Evolutionary conservation across 2,888 invertebrate genomes (phyloP).

Genomic region (Xestia c-nigrum): DNA sequence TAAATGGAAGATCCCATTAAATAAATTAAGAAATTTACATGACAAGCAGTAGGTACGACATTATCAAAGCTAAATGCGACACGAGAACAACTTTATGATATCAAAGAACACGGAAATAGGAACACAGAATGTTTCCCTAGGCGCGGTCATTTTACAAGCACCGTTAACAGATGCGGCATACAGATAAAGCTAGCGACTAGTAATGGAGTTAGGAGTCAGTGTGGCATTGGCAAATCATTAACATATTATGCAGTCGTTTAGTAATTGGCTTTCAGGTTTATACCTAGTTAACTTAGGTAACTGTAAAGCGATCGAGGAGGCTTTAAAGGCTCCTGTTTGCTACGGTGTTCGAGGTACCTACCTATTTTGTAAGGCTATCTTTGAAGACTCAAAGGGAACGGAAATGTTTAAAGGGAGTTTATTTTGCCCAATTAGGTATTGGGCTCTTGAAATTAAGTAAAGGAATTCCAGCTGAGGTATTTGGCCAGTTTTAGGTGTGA

Average conservation of each 20-base stretch:
- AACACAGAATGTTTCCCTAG: constrained; percentile 53
- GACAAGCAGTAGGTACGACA: neutral
- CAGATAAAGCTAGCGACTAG: constrained; percentile 54
- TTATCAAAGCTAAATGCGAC: constrained; percentile 21
- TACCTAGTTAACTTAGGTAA: constrained; percentile 36
- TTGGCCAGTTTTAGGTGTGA: too few species aligned
- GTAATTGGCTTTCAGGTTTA: constrained; percentile 61
- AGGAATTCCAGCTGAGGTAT: neutral
- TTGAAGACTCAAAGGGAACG: neutral
- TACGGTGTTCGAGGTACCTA: neutral
- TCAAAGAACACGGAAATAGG: constrained; percentile 60
- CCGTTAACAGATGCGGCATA: constrained; percentile 61
- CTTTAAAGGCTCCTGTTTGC: constrained; percentile 6
- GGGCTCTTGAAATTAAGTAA: neutral
- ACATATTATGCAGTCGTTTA: constrained; percentile 59
- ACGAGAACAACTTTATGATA: constrained; percentile 39
- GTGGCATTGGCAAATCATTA: constrained; percentile 61
- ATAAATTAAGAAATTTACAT: neutral
- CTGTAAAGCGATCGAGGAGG: constrained; percentile 34
- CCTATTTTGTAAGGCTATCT: neutral
- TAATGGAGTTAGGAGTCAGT: constrained; percentile 52
- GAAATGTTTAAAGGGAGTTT: neutral
- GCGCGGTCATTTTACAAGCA: constrained; percentile 61
- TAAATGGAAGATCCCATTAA: too few species aligned
- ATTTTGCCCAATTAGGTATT: neutral